Base-by-base conservation (phyloP, 2,797 vertebrate species). In the Ammospiza maritima region DNA sequence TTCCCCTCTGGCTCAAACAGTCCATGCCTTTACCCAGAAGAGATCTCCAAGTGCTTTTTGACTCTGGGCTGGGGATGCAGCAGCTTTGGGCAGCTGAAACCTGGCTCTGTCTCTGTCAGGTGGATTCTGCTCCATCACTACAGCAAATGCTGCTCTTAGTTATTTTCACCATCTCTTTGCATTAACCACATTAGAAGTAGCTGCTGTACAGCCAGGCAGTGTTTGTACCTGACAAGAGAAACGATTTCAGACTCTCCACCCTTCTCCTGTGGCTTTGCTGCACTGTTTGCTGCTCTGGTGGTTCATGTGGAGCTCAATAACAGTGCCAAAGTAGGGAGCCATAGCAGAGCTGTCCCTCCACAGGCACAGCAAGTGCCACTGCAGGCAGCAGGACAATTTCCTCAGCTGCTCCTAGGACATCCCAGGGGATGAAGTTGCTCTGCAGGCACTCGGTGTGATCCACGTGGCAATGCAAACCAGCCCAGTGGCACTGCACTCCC, bases 311-410 rank as follows among this genome's bases (percentile, higher is more conserved):
- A 5, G 25, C 29, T 65, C 25, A 10, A 6, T 10, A 6, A 4
- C 79, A 30, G n/a, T 5, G 73, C 51, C 3, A 9, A n/a, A 15
- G n/a, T 34, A 22, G 73, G 34, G 50, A 58, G 32, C 45, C 32
- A 11, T 0, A 30, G 30, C 5, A 11, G 36, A 70, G 42, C 18
- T 73, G 51, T 22, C n/a, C 42, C 25, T 80, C 26, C 60, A 11
- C 0, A 0, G 9, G 38, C 44, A 12, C 48, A 20, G 44, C 30
- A 34, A 44, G 27, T 47, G 13, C 27, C 9, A 4, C 45, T 16
- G 16, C 1, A 18, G 47, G 79, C 2, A 15, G 7, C 17, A 57
- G 47, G 48, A 23, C 51, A 53, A 22, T 30, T 91, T 29, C 40
- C 50, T 69, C 70, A 23, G 65, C 70, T 54, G 70, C 40, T 80